phyloP scores from a whole-genome alignment of 2,797 vertebrate species.

The Clangula hyemalis region DNA sequence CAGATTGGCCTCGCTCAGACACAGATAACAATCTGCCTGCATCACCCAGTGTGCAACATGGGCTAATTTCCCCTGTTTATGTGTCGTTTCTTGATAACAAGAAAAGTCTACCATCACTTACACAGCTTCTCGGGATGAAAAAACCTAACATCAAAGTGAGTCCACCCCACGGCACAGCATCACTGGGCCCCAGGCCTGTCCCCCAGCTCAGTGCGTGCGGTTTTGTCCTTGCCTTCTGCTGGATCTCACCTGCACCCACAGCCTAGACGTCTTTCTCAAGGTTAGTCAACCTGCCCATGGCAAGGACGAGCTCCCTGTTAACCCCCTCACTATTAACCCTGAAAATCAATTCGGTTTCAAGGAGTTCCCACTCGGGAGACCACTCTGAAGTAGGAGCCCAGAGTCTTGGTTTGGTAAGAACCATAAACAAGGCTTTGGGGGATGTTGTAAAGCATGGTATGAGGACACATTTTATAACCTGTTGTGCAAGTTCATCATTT shows the following conservation, averaged over 20 bases:
- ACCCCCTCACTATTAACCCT: neutral
- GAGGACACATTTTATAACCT: conserved; percentile 11
- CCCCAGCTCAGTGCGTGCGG: neutral
- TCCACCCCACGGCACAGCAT: rapidly evolving
- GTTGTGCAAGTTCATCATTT: neutral
- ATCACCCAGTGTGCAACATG: neutral
- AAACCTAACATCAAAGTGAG: neutral
- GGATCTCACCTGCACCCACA: neutral
- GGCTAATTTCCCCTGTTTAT: neutral
- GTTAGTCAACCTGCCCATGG: neutral
- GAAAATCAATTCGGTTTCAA: neutral
- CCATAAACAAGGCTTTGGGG: rapidly evolving
- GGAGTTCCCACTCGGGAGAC: neutral
- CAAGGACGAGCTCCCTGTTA: neutral
- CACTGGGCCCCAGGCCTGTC: neutral
- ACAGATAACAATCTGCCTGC: conserved; percentile 17
- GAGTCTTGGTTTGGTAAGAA: neutral
- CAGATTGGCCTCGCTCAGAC: neutral
- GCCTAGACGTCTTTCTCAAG: neutral
- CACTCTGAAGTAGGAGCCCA: neutral
- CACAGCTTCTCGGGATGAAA: neutral
- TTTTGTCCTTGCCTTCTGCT: neutral
- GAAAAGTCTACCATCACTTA: neutral
- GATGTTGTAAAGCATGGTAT: neutral
- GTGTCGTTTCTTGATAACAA: neutral